Conservation (phyloP, 2,888 invertebrate species). For the Hirudinaria manillensis region DNA sequence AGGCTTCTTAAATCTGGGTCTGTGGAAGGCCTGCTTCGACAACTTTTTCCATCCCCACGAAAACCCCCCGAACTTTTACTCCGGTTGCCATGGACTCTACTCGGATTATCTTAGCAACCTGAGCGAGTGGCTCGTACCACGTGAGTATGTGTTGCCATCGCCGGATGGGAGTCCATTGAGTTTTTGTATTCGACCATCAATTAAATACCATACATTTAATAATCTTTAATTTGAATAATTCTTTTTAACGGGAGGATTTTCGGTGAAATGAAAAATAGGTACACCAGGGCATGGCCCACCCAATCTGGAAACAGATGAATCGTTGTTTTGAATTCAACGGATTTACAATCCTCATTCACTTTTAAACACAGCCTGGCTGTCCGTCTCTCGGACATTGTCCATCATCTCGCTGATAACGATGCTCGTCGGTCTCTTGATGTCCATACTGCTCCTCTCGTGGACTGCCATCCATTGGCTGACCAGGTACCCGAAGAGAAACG, state of each 20-base stretch:
- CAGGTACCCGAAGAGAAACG: constrained; percentile 1
- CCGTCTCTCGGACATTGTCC: constrained; percentile 38
- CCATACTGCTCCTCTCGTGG: constrained; percentile 40
- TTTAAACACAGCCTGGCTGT: constrained; percentile 40
- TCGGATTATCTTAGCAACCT: constrained; percentile 39
- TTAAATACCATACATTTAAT: too few species aligned
- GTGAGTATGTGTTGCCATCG: constrained; percentile 34
- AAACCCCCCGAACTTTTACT: constrained; percentile 35
- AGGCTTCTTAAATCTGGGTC: constrained; percentile 41
- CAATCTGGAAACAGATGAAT: too few species aligned
- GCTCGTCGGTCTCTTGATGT: constrained; percentile 38
- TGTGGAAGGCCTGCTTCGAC: constrained; percentile 41
- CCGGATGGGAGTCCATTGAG: too few species aligned
- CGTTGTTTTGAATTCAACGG: too few species aligned
- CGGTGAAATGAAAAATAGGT: too few species aligned
- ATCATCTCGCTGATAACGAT: constrained; percentile 39
- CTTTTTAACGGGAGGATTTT: too few species aligned
- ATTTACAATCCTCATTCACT: too few species aligned
- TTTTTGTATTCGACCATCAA: too few species aligned
- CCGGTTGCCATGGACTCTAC: constrained; percentile 39
- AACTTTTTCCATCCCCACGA: constrained; percentile 40
- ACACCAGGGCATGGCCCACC: too few species aligned
- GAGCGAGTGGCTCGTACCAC: constrained; percentile 41
- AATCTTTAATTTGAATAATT: too few species aligned
- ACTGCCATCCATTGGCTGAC: constrained; percentile 37